Base-by-base conservation (phyloP, 2,113 vertebrate genomes). In the Zapornia atra region DNA sequence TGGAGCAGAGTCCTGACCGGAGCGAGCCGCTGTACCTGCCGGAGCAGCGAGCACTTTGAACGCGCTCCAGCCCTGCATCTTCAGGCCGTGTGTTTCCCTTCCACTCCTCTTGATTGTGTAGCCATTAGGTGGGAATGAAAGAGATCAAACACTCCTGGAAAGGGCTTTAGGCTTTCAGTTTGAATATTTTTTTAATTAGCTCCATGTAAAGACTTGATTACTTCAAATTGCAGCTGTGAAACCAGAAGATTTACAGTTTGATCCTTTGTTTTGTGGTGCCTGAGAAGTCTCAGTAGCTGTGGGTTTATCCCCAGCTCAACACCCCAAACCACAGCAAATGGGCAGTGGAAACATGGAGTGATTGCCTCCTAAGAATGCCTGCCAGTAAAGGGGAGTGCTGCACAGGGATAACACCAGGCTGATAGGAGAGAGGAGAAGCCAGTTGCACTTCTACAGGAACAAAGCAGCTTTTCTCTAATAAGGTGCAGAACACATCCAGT, bases 81-180 rank as follows among this genome's bases (percentile, higher is more conserved):
- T 53, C 53, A 28, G 89, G 79, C 79, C 5, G 3, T 28, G 50
- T 28, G 40, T 9, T 90, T 85, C 75, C 75, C 71, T 31, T 92
- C 66, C 22, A 4, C 65, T 92, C 63, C 51, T 61, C 72, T 86
- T 89, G 82, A 48, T 72, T 96, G 79, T 82, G 72, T 77, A 79
- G 85, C 91, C 70, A 72, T 90, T 82, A 83, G 82, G 54, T 94
- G 53, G 91, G 69, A 96, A 82, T 93, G 72, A 95, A 95, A 95
- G 95, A 92, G 80, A 70, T 95, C 85, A 95, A 91, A 88, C 88
- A 38, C 50, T 94, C 66, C 82, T 70, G 75, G 59, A 75, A 92
- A 94, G 73, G 82, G 79, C 85, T 96, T 83, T 71, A 96, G 82
- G 91, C 92, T 90, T 96, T 82, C 71, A 63, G 53, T 76, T 94